phyloP scores from a whole-genome alignment of 2,888 invertebrate genomes.

The Toxonevra muliebris region DNA sequence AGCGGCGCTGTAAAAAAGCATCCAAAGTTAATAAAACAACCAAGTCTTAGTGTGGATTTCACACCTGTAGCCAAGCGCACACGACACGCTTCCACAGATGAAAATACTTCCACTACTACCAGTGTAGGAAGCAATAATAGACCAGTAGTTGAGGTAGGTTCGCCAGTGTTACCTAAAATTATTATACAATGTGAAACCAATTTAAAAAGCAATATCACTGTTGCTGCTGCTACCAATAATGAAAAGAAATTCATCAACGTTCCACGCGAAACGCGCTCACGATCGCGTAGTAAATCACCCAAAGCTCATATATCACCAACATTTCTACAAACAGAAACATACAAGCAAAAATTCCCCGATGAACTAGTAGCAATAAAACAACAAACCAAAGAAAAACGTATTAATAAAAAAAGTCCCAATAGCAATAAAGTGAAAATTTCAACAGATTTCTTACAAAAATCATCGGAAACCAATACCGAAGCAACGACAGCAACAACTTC shows the following conservation, averaged over 20 bases:
- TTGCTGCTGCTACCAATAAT: conserved; percentile 35
- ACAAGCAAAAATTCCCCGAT: conserved; percentile 37
- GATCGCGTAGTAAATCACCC: conserved; percentile 54
- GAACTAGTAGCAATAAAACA: conserved; percentile 11
- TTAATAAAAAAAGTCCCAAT: conserved; percentile 35
- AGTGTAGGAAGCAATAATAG: conserved; percentile 1
- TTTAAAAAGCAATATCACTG: conserved; percentile 27
- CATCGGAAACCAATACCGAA: conserved; percentile 3
- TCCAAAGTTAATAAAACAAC: conserved; percentile 27
- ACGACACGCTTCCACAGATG: conserved; percentile 37
- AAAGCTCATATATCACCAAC: conserved; percentile 51
- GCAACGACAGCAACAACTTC: background rate
- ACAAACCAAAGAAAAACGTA: conserved; percentile 22
- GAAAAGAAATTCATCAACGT: conserved; percentile 12
- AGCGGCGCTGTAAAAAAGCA: conserved; percentile 49
- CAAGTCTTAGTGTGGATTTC: conserved; percentile 15
- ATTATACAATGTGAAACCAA: conserved; percentile 41
- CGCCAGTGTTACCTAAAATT: conserved; percentile 50
- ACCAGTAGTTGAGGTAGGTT: conserved; percentile 42
- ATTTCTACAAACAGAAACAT: conserved; percentile 47
- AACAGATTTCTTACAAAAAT: conserved; percentile 36
- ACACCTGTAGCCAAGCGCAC: conserved; percentile 50
- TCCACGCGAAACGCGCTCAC: conserved; percentile 37
- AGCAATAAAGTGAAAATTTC: conserved; percentile 42
- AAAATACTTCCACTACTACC: background rate